Evolutionary conservation across 1,140 invertebrate species (phyloP).

Genomic region (Trichoplusia ni): DNA sequence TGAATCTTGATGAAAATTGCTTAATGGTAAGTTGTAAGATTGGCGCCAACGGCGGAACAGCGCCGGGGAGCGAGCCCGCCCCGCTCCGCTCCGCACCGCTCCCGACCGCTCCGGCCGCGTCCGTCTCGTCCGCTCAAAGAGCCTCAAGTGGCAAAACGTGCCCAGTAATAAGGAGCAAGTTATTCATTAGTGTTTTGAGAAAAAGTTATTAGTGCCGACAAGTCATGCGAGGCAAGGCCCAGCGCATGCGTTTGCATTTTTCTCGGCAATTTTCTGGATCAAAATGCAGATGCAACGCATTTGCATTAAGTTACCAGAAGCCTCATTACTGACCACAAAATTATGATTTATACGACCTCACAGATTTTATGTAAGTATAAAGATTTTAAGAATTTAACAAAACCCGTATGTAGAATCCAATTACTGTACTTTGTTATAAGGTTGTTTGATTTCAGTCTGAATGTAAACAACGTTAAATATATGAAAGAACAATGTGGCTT

Average conservation of each 20-base stretch:
- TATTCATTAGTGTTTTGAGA: conserved; percentile 77
- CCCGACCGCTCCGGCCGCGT: background rate
- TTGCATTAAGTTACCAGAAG: conserved; percentile 24
- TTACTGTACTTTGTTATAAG: background rate
- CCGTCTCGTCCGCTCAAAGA: conserved; percentile 16
- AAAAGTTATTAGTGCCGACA: conserved; percentile 66
- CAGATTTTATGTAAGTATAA: background rate
- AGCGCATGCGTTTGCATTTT: conserved; percentile 70
- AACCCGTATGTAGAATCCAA: background rate
- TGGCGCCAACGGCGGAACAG: conserved; percentile 44
- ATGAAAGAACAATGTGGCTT: background rate
- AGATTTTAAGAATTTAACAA: too few relatives aligned
- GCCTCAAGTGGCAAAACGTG: conserved; percentile 63
- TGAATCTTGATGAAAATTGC: conserved; percentile 60
- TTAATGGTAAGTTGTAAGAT: conserved; percentile 60
- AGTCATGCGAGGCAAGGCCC: conserved; percentile 48
- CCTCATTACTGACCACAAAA: conserved; percentile 26
- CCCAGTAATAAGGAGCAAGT: conserved; percentile 68
- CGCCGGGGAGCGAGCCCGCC: background rate
- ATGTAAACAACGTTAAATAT: background rate
- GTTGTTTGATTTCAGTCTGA: background rate
- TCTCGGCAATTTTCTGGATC: conserved; percentile 52
- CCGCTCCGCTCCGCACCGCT: background rate
- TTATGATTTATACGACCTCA: background rate
- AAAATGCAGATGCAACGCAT: conserved; percentile 31